Evolutionary conservation across 2,797 vertebrate species (phyloP).

Genomic region (Tamandua tetradactyla): DNA sequence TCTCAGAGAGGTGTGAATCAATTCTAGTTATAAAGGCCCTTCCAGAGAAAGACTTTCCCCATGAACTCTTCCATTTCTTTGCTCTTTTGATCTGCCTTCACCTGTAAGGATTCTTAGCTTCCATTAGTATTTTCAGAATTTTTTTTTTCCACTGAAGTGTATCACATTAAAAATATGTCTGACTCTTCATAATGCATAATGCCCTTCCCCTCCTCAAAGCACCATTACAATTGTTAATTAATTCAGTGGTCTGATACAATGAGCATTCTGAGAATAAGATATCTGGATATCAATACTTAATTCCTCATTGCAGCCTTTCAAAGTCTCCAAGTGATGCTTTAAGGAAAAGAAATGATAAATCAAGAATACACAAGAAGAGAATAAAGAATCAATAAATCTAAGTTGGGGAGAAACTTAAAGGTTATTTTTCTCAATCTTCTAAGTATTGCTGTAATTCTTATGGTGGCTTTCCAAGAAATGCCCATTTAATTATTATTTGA

Average conservation of each 20-base stretch:
- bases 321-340: neutral
- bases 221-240: too few species aligned
- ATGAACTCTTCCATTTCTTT: neutral
- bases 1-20: neutral
- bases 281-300: neutral
- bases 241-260: neutral
- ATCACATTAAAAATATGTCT: neutral
- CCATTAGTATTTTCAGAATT: neutral
- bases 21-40: neutral
- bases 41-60: neutral
- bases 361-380: neutral
- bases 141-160: neutral
- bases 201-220: too few species aligned
- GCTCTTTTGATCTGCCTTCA: neutral
- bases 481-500: neutral
- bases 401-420: neutral
- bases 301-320: neutral
- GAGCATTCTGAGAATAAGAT: neutral
- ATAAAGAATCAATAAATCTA: constrained; percentile 1
- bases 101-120: neutral
- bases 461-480: neutral
- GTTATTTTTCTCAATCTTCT: neutral
- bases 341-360: neutral
- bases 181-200: neutral
- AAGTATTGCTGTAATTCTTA: neutral